Base-by-base conservation (phyloP, 2,113 vertebrate genomes). In the Ursus arctos region DNA sequence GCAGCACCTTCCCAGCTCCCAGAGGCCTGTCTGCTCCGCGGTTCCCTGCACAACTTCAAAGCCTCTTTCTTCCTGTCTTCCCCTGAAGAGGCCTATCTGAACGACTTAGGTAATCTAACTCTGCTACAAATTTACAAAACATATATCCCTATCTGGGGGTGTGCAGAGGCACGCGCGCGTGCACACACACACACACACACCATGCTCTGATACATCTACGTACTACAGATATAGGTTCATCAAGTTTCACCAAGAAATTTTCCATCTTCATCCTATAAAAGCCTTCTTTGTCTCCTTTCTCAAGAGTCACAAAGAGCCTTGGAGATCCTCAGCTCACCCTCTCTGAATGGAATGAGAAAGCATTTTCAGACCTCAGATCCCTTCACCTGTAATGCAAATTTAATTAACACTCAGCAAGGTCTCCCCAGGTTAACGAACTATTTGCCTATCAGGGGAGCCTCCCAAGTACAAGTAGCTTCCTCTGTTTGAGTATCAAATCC, bases 271-370 rank as follows among this genome's bases (percentile, higher is more conserved):
- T 31, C 31, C 88, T 59, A 85, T 55, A 96, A 97, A 97, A 95
- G 94, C 69, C 63, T 86, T 57, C 95, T 97, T 97, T 98, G 97
- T 97, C 94, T 91, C 11, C 79, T 91, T 92, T 95, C 77, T 82
- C 51, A 72, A 87, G 51, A 91, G 71, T 87, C 69, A 88, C 83
- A 94, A 77, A 92, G 88, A 43, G 49, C 76, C 86, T 71, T 65
- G 28, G 57, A 95, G 72, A 91, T 53, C 67, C 16, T 19, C 53
- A 47, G 83, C 69, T 80, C 31, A 51, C 24, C 49, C 74, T 79
- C 28, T 94, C 19, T 47, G 55, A 88, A 69, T 57, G 36, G 43
- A 95, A 94, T 63, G 82, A 91, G 53, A 91, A 93, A 79, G 53
- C 57, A 72, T 96, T 97, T 91, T 71, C 71, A 77, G 93, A 83